Evolutionary conservation across 2,797 vertebrate species (phyloP).

Genomic region (Fringilla coelebs): DNA sequence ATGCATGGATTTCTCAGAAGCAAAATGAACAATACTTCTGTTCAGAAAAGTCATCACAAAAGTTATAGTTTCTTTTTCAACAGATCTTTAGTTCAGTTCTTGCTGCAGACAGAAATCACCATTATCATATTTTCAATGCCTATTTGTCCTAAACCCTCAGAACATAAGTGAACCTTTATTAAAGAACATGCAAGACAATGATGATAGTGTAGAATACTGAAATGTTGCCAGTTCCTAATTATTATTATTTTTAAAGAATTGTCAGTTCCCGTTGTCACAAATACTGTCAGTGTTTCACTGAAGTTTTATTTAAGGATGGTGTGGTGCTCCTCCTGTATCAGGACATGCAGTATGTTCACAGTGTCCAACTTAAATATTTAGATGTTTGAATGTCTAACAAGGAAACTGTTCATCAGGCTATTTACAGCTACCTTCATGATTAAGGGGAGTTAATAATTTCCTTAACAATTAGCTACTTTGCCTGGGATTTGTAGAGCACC

Average conservation of each 20-base stretch:
- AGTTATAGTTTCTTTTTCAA: background rate
- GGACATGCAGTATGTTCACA: background rate
- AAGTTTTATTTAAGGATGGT: background rate
- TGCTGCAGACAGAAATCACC: background rate
- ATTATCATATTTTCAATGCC: background rate
- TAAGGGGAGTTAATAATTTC: slow-evolving; percentile 7
- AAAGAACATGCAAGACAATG: background rate
- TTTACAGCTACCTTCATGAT: background rate
- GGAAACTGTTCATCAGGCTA: background rate
- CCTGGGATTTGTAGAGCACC: background rate
- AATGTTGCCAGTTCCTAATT: background rate
- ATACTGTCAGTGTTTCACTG: background rate
- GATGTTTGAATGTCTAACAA: background rate
- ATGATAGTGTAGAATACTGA: background rate
- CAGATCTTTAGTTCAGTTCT: background rate
- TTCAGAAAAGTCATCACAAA: background rate
- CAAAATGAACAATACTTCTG: background rate
- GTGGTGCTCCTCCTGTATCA: background rate
- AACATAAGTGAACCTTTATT: background rate
- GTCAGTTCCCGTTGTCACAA: background rate
- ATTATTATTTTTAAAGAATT: background rate
- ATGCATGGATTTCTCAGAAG: background rate
- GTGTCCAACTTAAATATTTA: background rate
- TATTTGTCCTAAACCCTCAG: background rate
- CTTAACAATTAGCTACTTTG: background rate